phyloP scores from a whole-genome alignment of 2,888 invertebrate species.

The Scaptomyza polygonia region DNA sequence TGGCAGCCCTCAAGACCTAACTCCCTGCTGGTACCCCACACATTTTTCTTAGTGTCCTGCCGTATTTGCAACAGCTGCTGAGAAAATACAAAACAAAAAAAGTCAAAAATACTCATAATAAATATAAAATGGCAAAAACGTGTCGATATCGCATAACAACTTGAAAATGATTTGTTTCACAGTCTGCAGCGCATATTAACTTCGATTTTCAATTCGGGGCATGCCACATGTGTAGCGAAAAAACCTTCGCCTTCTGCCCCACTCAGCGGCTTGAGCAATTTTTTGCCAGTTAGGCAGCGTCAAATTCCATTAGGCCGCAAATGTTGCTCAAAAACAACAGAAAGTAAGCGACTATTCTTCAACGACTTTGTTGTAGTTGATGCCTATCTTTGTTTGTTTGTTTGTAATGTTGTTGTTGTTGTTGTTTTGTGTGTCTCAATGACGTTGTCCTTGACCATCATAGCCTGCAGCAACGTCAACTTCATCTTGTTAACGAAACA shows the following conservation, averaged over 20 bases:
- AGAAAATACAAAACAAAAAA: conserved; percentile 34
- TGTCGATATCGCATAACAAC: conserved; percentile 82
- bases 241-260: background rate
- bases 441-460: conserved; percentile 67
- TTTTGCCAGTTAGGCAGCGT: conserved; percentile 62
- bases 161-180: conserved; percentile 82
- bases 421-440: conserved; percentile 66
- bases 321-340: conserved; percentile 60
- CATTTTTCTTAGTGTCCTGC: conserved; percentile 27
- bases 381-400: conserved; percentile 46
- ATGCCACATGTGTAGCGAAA: conserved; percentile 44
- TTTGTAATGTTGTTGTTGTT: conserved; percentile 23
- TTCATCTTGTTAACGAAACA: conserved; percentile 82
- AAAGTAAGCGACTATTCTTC: conserved; percentile 32
- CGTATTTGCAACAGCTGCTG: conserved; percentile 69
- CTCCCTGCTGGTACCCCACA: background rate
- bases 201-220: conserved; percentile 72
- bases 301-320: conserved; percentile 76
- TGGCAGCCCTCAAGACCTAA: conserved; percentile 9
- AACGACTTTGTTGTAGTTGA: conserved; percentile 40
- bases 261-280: conserved; percentile 46
- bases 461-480: conserved; percentile 72
- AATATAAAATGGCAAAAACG: conserved; percentile 83
- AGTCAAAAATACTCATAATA: conserved; percentile 66
- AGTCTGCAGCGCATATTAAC: conserved; percentile 81